phyloP scores from a whole-genome alignment of 2,113 vertebrate species.

The rabbit (Oryctolagus cuniculus) region mOryCun1.1 NC_091438.1:60277001-60277500 shows the following conservation, averaged over 20 bases:
- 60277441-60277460: background rate
- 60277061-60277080: conserved; percentile 95
- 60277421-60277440: background rate
- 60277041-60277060: fast-evolving
- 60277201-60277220: background rate
- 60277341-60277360: background rate
- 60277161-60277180: conserved; percentile 98
- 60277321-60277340: no score
- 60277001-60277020: fast-evolving
- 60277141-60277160: conserved; percentile 99
- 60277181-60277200: background rate
- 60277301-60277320: background rate
- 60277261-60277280: background rate
- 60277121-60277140: conserved; percentile 99
- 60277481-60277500: background rate
- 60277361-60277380: background rate
- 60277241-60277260: background rate
- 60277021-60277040: background rate
- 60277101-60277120: conserved; percentile 97
- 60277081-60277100: conserved; percentile 99
- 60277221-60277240: background rate
- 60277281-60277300: background rate
- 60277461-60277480: background rate
- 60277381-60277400: background rate
- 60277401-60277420: background rate